Evolutionary conservation across 2,113 vertebrate genomes (phyloP), one percentile per base, ranked within the genome.

Genomic region (Hyaena hyaena): DNA sequence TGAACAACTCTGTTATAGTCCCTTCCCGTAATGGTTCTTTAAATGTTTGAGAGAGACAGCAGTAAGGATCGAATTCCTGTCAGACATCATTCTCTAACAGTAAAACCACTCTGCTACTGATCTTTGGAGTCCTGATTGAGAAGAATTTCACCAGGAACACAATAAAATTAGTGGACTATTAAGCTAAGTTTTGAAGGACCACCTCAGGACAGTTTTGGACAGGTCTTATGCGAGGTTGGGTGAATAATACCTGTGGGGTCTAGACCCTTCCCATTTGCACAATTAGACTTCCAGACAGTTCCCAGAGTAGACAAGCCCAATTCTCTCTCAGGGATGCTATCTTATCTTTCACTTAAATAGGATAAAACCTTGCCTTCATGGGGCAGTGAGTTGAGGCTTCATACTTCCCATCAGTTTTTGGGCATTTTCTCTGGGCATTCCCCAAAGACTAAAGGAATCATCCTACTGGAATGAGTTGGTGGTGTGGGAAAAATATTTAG

Each of bases 391-490:
- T 1, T 23, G 17, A 19, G 14, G 1, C 4, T 55, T 80, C 5
- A 0, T 2, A 45, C 23, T 12, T 24, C 12, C 58, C 19, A 35
- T 2, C 24, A 76, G 12, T 12, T 1, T 23, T 31, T 69, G 16
- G 14, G 50, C 43, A 65, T 63, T 81, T 92, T 55, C 43, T 91
- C 65, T 77, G 69, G 26, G 17, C n/a, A 65, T 48, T 69, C 63
- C 10, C 28, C 50, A 87, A 74, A 0, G 6, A 17, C 14, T 6
- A 33, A 63, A 86, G 21, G 5, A 85, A 63, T 7, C 43, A 6
- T 55, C 48, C 39, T 81, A 10, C 19, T n/a, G 1, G 11, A 58
- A n/a, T 61, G 24, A 17, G 21, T 23, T 23, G 43, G 8, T 7
- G 3, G 43, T 31, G 24, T 11, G 63, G 68, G 39, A 5, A 10